These are phyloP conservation scores for Phyllostomus discolor DNA, from an alignment of 2,113 vertebrate species.

Conservation along the genomic window DNA sequence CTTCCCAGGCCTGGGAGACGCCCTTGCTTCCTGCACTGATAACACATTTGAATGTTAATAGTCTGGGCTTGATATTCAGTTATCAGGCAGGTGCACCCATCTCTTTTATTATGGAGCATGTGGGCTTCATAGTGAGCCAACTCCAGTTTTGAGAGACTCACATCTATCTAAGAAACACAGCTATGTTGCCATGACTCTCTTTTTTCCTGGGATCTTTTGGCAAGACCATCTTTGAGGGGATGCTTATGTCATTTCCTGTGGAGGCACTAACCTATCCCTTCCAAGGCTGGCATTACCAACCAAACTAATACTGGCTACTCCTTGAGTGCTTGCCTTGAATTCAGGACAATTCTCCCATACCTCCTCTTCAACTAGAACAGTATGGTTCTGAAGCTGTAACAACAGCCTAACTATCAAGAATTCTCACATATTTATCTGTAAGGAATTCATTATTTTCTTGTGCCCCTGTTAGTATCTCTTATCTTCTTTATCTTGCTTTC, in stretches of 20 bases:
- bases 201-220: not conserved
- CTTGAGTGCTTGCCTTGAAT: slow-evolving; percentile 1
- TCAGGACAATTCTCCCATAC: not conserved
- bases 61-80: not conserved
- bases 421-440: not conserved
- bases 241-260: slow-evolving; percentile 9
- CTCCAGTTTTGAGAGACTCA: not conserved
- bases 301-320: not conserved
- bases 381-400: not conserved
- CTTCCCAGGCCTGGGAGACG: not conserved
- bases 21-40: not conserved
- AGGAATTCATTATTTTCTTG: not conserved
- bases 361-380: not conserved
- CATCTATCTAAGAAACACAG: not conserved
- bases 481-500: not conserved
- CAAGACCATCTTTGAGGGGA: not conserved
- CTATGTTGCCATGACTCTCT: not conserved
- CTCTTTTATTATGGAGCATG: not conserved
- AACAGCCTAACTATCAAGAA: not conserved
- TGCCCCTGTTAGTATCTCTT: not conserved
- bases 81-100: not conserved
- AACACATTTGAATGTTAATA: not conserved
- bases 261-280: not conserved
- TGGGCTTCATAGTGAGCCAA: not conserved
- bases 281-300: not conserved